phyloP scores from a whole-genome alignment of 1,140 invertebrate species.

The Cataglyphis hispanica region DNA sequence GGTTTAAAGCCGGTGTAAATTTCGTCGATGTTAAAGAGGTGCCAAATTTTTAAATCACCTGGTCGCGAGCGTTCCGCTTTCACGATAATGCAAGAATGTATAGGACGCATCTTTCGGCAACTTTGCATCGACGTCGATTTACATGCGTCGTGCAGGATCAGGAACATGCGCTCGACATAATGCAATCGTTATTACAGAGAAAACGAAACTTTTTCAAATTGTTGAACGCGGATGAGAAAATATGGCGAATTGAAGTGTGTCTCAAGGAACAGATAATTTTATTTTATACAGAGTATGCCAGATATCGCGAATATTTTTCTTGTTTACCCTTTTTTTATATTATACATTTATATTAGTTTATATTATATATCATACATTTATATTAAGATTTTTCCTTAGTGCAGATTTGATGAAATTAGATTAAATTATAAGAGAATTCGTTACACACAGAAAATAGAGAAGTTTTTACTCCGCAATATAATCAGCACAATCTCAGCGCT shows the following conservation, averaged over 20 bases:
- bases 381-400: neutral
- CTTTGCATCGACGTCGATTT: slow-evolving; percentile 30
- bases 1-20: slow-evolving; percentile 76
- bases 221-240: slow-evolving; percentile 3
- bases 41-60: slow-evolving; percentile 76
- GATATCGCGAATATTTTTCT: neutral
- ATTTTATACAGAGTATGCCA: neutral
- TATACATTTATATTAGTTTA: too few species aligned
- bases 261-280: neutral
- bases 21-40: slow-evolving; percentile 75
- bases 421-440: neutral
- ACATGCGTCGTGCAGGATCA: neutral
- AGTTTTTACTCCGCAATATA: too few species aligned
- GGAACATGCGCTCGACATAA: neutral
- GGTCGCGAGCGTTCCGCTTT: slow-evolving; percentile 63
- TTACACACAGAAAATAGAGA: too few species aligned
- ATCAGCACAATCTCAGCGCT: too few species aligned
- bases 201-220: slow-evolving; percentile 36
- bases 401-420: neutral
- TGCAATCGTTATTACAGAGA: neutral
- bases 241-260: neutral
- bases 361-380: too few species aligned
- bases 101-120: slow-evolving; percentile 10
- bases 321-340: too few species aligned
- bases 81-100: slow-evolving; percentile 58